Conservation (phyloP, 2,797 vertebrate species). For the Trachops cirrhosus region DNA sequence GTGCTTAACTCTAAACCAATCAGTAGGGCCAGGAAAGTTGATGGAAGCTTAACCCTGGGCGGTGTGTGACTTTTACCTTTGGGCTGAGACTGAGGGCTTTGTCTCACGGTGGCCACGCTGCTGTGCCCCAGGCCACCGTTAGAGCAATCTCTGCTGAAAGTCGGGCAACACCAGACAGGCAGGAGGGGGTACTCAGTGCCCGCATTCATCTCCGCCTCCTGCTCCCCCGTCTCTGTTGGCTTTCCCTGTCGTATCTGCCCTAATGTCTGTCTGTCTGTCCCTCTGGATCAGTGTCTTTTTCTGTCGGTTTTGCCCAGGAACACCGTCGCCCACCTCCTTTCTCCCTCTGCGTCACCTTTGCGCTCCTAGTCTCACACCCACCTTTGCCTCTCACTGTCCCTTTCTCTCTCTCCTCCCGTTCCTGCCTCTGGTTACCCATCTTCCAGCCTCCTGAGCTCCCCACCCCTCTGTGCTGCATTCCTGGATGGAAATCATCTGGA, state of each 20-base stretch:
- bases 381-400: background rate
- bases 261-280: background rate
- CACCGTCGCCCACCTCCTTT: background rate
- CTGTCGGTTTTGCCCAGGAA: background rate
- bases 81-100: background rate
- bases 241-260: background rate
- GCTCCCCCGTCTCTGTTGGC: background rate
- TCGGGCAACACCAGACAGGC: background rate
- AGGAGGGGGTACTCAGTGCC: background rate
- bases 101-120: fast-evolving
- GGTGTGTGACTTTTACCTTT: background rate
- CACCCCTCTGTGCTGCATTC: background rate
- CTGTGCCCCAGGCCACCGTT: background rate
- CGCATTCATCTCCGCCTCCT: background rate
- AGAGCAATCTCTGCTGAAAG: background rate
- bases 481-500: background rate
- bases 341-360: background rate
- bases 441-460: background rate
- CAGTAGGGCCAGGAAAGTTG: background rate
- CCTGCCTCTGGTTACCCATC: background rate
- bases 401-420: background rate
- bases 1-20: background rate
- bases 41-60: background rate
- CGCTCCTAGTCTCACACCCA: background rate
- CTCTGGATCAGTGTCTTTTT: background rate